Evolutionary conservation across 2,888 invertebrate genomes (phyloP).

Genomic region (Hylaea fasciaria): DNA sequence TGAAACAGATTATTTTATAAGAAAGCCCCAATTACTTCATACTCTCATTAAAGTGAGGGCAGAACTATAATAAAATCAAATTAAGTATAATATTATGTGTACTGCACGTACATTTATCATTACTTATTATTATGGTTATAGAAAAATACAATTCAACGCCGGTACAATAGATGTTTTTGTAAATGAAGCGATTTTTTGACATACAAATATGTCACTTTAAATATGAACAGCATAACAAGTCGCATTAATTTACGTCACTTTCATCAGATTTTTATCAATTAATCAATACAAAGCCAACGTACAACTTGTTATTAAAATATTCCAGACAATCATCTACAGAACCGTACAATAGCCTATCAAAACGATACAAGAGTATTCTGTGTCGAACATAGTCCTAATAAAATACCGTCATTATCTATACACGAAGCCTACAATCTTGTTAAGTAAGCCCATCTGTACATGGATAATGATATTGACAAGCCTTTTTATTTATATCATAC

Average conservation of each 20-base stretch:
- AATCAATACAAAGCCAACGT: too few species aligned
- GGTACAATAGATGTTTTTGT: neutral
- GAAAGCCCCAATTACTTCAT: neutral
- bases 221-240: neutral
- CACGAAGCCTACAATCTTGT: constrained; percentile 73
- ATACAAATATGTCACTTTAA: neutral
- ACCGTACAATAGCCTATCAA: constrained; percentile 45
- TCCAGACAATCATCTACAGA: constrained; percentile 28
- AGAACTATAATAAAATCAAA: neutral
- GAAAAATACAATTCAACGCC: neutral
- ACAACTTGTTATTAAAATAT: too few species aligned
- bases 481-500: constrained; percentile 67
- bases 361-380: constrained; percentile 58
- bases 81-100: neutral
- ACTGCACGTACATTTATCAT: neutral
- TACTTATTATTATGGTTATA: too few species aligned
- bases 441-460: constrained; percentile 69
- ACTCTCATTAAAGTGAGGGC: neutral
- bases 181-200: neutral
- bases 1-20: neutral
- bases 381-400: constrained; percentile 64
- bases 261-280: too few species aligned
- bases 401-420: constrained; percentile 72
- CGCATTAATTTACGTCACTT: neutral
- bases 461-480: constrained; percentile 77